phyloP scores from a whole-genome alignment of 2,797 vertebrate species.

The Pelodytes ibericus region DNA sequence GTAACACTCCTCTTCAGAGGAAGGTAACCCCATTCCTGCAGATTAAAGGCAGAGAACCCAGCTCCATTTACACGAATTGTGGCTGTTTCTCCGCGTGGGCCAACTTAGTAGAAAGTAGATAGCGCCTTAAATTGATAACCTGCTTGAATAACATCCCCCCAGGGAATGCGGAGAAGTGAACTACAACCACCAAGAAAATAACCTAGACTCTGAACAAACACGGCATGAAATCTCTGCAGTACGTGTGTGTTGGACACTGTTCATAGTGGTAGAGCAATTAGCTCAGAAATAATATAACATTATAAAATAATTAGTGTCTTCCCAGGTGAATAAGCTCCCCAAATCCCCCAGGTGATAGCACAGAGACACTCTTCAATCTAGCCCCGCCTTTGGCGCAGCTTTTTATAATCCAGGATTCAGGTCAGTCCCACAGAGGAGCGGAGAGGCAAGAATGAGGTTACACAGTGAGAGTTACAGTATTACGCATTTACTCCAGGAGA shows the following conservation, averaged over 20 bases:
- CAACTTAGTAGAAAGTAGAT: neutral
- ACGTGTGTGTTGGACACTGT: neutral
- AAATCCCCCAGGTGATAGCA: neutral
- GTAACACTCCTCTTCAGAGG: no score
- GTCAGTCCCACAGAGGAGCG: constrained; percentile 33
- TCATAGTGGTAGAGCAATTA: neutral
- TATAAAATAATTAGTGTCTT: constrained; percentile 1
- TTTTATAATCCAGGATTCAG: constrained; percentile 49
- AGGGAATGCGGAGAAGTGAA: neutral
- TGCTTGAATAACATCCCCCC: neutral
- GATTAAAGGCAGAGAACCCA: neutral
- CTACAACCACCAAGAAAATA: neutral
- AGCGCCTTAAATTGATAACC: neutral
- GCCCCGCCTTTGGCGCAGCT: constrained; percentile 30
- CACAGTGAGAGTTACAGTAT: constrained; percentile 11
- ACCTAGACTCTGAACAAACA: neutral
- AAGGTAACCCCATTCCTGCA: neutral
- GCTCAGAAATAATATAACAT: neutral
- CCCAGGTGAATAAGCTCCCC: neutral
- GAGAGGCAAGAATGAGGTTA: constrained; percentile 38
- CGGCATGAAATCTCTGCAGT: neutral
- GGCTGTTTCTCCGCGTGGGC: neutral
- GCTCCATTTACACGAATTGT: neutral
- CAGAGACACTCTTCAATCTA: neutral
- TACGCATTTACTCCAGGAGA: constrained; percentile 21